Percentiles rank a stretch among this genome's conserved stretches.
Evolutionary conservation across 2,888 invertebrate genomes (phyloP).

Genomic region (Limnephilus rhombicus): DNA sequence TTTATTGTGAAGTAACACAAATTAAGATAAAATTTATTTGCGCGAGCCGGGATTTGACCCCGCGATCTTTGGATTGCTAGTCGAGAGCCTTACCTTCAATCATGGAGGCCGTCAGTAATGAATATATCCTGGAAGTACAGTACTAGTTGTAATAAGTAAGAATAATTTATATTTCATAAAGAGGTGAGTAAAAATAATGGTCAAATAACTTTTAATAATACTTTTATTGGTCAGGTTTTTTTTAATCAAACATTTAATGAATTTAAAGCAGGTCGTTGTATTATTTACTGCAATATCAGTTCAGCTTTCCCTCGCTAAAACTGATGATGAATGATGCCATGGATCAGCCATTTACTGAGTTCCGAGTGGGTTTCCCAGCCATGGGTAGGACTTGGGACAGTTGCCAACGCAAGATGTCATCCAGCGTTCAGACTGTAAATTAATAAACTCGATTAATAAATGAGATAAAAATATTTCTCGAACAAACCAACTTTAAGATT

Average conservation of each 20-base stretch:
- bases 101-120: too few relatives aligned
- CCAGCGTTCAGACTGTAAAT: slow-evolving; percentile 71
- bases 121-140: too few relatives aligned
- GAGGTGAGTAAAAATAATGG: background rate
- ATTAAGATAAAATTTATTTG: too few relatives aligned
- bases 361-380: slow-evolving; percentile 77
- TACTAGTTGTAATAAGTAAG: too few relatives aligned
- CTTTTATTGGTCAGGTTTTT: background rate
- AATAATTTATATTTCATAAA: too few relatives aligned
- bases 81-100: too few relatives aligned
- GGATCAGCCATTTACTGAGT: background rate
- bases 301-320: background rate
- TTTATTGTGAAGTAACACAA: too few relatives aligned
- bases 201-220: background rate
- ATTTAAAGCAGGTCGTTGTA: background rate
- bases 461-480: background rate
- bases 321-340: background rate
- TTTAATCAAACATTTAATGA: background rate
- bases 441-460: background rate
- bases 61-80: too few relatives aligned
- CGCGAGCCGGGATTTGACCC: too few relatives aligned
- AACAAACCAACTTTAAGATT: background rate
- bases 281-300: background rate
- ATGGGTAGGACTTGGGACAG: slow-evolving; percentile 78
- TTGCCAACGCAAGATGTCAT: slow-evolving; percentile 73